phyloP scores from a whole-genome alignment of 1,140 invertebrate genomes.

The Brachionus paranguensis region DNA sequence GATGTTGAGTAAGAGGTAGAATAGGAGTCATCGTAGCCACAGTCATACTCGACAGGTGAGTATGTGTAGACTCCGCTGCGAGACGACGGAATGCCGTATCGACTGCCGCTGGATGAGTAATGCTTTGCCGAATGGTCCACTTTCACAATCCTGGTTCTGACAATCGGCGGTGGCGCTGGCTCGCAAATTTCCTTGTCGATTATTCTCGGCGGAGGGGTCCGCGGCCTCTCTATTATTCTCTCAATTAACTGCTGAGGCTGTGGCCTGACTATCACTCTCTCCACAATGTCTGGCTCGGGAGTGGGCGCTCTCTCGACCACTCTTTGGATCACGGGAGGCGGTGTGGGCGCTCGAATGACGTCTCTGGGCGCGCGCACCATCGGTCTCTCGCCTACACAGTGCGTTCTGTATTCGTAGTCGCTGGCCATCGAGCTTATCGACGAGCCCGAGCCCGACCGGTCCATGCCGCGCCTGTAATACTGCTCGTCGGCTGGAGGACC shows the following conservation, averaged over 20 bases:
- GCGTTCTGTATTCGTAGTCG: slow-evolving; percentile 19
- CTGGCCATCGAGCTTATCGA: slow-evolving; percentile 36
- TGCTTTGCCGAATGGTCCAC: background rate
- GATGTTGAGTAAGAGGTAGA: slow-evolving; percentile 30
- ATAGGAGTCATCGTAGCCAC: background rate
- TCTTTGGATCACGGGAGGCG: slow-evolving; percentile 38
- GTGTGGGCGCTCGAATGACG: slow-evolving; percentile 31
- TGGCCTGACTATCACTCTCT: slow-evolving; percentile 36
- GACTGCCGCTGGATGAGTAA: background rate
- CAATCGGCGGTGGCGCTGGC: slow-evolving; percentile 38
- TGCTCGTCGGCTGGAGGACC: background rate
- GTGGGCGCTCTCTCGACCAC: slow-evolving; percentile 40
- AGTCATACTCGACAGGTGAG: background rate
- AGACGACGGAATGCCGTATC: background rate
- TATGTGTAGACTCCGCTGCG: background rate
- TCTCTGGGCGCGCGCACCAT: slow-evolving; percentile 20
- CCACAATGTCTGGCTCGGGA: slow-evolving; percentile 29
- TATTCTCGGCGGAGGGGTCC: slow-evolving; percentile 40
- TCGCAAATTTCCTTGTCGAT: slow-evolving; percentile 37
- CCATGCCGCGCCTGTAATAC: background rate
- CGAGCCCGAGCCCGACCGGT: background rate
- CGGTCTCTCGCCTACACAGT: background rate
- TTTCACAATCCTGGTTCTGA: slow-evolving; percentile 36
- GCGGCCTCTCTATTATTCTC: slow-evolving; percentile 38
- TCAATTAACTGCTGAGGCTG: slow-evolving; percentile 35